phyloP scores from a whole-genome alignment of 2,797 vertebrate species.

The Poecilia picta region DNA sequence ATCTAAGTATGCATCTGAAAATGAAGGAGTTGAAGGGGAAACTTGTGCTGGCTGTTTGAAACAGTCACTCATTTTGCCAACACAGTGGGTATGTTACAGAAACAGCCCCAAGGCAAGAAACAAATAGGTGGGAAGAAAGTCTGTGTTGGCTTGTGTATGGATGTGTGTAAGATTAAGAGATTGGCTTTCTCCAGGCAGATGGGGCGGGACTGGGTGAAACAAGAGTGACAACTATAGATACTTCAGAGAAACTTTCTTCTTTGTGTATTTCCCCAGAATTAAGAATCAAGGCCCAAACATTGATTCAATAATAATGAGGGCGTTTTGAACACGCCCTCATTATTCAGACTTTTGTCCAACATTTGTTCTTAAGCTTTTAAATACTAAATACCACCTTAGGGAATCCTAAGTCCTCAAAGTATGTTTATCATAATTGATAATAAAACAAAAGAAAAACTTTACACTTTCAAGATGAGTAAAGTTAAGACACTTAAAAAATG shows the following conservation, averaged over 20 bases:
- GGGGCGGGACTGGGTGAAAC: constrained; percentile 38
- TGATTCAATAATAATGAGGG: too few relatives aligned
- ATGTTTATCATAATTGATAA: not conserved
- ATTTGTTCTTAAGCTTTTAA: not conserved
- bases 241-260: constrained; percentile 2
- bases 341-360: not conserved
- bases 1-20: constrained; percentile 22
- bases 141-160: not conserved
- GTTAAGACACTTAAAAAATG: not conserved
- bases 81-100: constrained; percentile 28
- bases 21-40: constrained; percentile 24
- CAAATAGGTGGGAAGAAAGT: constrained; percentile 28
- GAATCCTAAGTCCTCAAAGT: not conserved
- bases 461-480: not conserved
- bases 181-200: constrained; percentile 23
- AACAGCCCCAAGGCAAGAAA: constrained; percentile 42
- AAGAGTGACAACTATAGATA: constrained; percentile 13
- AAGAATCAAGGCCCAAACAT: not conserved
- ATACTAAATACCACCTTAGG: not conserved
- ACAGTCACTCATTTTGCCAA: constrained; percentile 32
- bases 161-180: constrained; percentile 6
- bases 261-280: not conserved
- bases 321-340: not conserved
- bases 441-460: not conserved
- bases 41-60: constrained; percentile 28